Base-by-base conservation (phyloP, 1,140 invertebrate species). In the Pararge aegeria region DNA sequence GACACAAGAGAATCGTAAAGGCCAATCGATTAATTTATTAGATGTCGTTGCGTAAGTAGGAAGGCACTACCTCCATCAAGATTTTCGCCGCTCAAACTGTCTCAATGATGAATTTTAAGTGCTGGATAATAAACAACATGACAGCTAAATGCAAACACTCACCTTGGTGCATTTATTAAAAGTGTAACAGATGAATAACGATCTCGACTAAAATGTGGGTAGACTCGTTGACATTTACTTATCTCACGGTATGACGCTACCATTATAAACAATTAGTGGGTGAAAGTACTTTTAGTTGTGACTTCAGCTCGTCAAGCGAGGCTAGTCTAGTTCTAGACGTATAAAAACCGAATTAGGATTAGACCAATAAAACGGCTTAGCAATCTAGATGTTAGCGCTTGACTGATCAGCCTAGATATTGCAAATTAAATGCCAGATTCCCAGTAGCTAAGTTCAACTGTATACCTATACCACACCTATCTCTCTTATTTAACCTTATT, bases 391-490 rank as follows among this genome's bases (percentile, higher is more conserved):
- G 73, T 79, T 83, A 70, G 73, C 75, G 84, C 83, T 78, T 89
- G 80, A 86, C 72, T 89, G 84, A 85, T 84, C 80, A 77, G 73
- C 51, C 68, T 75, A 80, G 81, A 87, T 85, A 79, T 68, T 73
- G 69, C 66, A 71, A 72, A 80, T 80, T 86, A 89, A 89, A 89
- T 89, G 86, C 83, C 86, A 89, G 74, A 82, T 85, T 89, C 86
- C 83, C 86, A 89, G 80, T 82, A 78, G 78, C 73, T 80, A 71
- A 79, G 65, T 77, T 59, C 66, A 70, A 60, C 68, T 69, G 64
- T 66, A 68, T 68, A 64, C 49, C 37, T 44, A 16, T 40, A 55
- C 30, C 49, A 51, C 38, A 34, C 29, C 4, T 9, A 15, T 42
- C 4, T 20, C 27, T 54, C 40, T 62, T 62, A 66, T 59, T 66